Percentiles rank a stretch among this genome's conserved stretches.
These are phyloP conservation scores for Hydrotaea cyrtoneurina DNA, from an alignment of 2,888 invertebrate genomes.

Conservation along the genomic window DNA sequence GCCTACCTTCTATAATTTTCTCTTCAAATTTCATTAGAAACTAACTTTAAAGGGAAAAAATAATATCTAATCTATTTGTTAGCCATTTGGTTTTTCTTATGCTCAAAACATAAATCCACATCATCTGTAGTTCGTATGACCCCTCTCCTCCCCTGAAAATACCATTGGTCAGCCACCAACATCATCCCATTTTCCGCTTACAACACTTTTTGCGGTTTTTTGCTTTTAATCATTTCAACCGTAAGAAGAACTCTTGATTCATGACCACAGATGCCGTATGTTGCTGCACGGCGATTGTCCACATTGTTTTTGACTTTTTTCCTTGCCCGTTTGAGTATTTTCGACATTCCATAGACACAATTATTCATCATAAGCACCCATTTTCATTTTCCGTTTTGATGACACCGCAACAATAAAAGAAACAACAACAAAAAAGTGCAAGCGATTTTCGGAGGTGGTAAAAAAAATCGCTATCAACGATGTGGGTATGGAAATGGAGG, in stretches of 20 bases:
- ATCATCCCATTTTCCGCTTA: not conserved
- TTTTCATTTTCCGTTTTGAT: constrained; percentile 65
- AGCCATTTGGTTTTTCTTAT: not conserved
- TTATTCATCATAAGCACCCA: constrained; percentile 67
- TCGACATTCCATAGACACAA: constrained; percentile 65
- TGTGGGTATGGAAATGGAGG: constrained; percentile 10
- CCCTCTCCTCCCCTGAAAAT: not conserved
- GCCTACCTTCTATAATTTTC: too few species aligned
- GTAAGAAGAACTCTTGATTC: constrained; percentile 39
- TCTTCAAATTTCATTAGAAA: too few species aligned
- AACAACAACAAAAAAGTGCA: constrained; percentile 10
- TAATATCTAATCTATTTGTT: not conserved
- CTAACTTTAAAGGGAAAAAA: too few species aligned
- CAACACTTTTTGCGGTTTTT: not conserved
- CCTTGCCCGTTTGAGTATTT: constrained; percentile 14
- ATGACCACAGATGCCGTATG: constrained; percentile 27
- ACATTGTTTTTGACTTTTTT: not conserved
- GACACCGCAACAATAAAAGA: constrained; percentile 45
- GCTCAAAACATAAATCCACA: constrained; percentile 9
- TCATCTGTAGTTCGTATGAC: constrained; percentile 14
- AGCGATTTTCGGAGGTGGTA: not conserved
- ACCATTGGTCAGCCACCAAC: not conserved
- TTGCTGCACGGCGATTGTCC: constrained; percentile 7
- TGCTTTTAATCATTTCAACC: constrained; percentile 37
- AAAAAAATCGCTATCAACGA: not conserved